phyloP scores from a whole-genome alignment of 2,113 vertebrate genomes.

The Sander vitreus region DNA sequence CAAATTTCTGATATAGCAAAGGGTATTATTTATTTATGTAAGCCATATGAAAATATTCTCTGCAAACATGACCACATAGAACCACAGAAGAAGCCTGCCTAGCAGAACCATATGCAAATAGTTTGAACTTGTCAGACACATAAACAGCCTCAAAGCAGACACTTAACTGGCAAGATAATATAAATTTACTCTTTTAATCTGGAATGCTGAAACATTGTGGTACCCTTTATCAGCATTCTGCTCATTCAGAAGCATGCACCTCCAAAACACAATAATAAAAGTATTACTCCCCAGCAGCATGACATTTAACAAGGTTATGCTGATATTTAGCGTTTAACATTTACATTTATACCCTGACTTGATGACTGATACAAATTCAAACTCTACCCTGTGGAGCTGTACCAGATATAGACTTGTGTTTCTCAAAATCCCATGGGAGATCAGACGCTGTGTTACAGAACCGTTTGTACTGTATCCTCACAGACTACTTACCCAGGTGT shows the following conservation, averaged over 20 bases:
- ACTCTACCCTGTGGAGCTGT: background rate
- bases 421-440: slow-evolving; percentile 2
- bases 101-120: background rate
- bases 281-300: background rate
- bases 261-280: slow-evolving; percentile 1
- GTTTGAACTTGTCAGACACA: background rate
- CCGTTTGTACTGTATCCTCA: slow-evolving; percentile 41
- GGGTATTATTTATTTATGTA: background rate
- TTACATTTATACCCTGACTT: background rate
- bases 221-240: background rate
- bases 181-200: background rate
- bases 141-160: slow-evolving; percentile 8
- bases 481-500: slow-evolving; percentile 5
- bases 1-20: background rate
- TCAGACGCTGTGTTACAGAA: slow-evolving; percentile 45
- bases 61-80: background rate
- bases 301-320: background rate
- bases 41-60: slow-evolving; percentile 7
- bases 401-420: slow-evolving; percentile 29
- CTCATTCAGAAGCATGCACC: background rate
- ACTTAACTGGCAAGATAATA: background rate
- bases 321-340: background rate
- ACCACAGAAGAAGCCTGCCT: background rate
- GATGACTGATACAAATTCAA: background rate
- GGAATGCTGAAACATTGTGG: background rate